Evolutionary conservation across 2,888 invertebrate genomes (phyloP), one percentile per base, ranked within the genome.

Genomic region (Leucania comma): DNA sequence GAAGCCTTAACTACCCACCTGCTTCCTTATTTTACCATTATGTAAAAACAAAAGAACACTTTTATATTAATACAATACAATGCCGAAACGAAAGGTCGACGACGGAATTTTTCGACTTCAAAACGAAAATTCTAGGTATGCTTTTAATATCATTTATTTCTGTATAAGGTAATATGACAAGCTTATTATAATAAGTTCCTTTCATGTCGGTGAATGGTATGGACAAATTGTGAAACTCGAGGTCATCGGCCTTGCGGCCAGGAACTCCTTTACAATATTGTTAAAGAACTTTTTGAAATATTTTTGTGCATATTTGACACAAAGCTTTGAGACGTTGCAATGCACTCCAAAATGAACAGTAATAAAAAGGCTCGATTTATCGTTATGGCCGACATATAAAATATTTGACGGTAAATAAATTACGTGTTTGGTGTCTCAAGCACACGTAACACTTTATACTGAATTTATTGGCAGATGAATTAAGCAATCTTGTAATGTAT

Each of bases 271-370:
- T 17, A 76, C 78, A 81, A 83, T 76, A 80, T 72, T 73, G 67
- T 73, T 69, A 48, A 83, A 75, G 64, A 70, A 35, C 35, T 68
- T 74, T 85, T 79, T 72, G 66, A 72, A 79, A 82, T 63, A 85
- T 76, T 80, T 75, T 82, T 79, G 81, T 85, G 81, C 83, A 86
- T 86, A 81, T 82, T 86, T 84, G 78, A 83, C 81, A 83, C 81
- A 83, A 85, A 84, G 82, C 81, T 81, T 77, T 77, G 72, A 75
- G 75, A 62, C 57, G 51, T 53, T 71, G 14, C 38, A 26, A 81
- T 87, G 85, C 84, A 85, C 70, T 85, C 70, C 77, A 71, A 78
- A 74, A 79, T 76, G 63, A 68, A 69, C 65, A 61, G 65, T 56
- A 72, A 81, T 84, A 85, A 83, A 80, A 81, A 79, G 63, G 53